Evolutionary conservation across 2,888 invertebrate genomes (phyloP), one percentile per base, ranked within the genome.

Genomic region (Hyposoter didymator): DNA sequence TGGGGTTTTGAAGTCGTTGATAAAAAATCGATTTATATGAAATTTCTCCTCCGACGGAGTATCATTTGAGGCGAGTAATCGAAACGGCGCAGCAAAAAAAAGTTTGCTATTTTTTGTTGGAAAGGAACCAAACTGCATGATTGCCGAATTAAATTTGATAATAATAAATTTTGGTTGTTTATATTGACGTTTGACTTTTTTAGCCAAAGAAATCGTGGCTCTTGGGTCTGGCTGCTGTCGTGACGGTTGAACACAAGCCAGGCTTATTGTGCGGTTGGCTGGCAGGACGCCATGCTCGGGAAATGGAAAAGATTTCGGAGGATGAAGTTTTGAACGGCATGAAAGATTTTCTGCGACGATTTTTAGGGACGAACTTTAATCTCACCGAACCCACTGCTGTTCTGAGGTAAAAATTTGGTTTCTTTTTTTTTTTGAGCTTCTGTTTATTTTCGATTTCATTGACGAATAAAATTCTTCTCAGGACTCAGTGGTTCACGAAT

Each of bases 401-500:
- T 86, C 85, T 32, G 35, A 78, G 73, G 78, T 52, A 64, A 84
- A 72, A 17, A 12, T 67, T 59, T 3, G 1, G n/a, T 28, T 52
- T 35, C 12, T 22, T 2, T 22, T 28, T 52, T 35, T 8, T 22
- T 2, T 74, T 22, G 52, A 59, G 7, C 45, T 62, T 32, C 5
- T 4, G 10, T n/a, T 55, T 47, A 28, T 35, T 19, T 69, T n/a
- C 5, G 19, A 39, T 43, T 35, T 19, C 2, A 32, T 49, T 47
- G 8, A 3, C 0, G 49, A n/a, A 78, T 55, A 2, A 45, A 19
- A 75, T 74, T 22, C 28, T 55, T 87, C 92, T 81, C 92, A 97
- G 97, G 88, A 96, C 97, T 0, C 94, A 94, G 0, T 97, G 97
- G 97, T 94, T 94, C 84, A 94, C 95, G 0, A 96, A 97, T 93